Evolutionary conservation across 2,797 vertebrate genomes (phyloP).

Genomic region (Crenichthys baileyi): DNA sequence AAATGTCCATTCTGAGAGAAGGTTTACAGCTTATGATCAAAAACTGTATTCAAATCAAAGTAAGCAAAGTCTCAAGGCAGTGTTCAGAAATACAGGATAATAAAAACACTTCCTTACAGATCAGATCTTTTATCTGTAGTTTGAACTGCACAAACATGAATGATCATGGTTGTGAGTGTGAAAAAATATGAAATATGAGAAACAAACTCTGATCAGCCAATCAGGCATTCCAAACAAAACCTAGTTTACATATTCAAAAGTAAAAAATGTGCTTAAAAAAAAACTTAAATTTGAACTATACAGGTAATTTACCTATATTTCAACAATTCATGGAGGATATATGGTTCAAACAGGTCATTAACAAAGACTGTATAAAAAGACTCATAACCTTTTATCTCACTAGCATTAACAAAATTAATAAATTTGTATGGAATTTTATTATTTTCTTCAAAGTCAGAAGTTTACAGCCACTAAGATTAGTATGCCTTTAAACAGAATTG

Average conservation of each 20-base stretch:
- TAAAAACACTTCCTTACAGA: conserved; percentile 29
- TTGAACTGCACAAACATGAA: conserved; percentile 39
- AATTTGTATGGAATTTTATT: too few species aligned
- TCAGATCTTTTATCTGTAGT: conserved; percentile 31
- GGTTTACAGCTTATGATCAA: conserved; percentile 41
- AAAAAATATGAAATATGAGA: conserved; percentile 38
- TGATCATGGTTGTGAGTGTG: conserved; percentile 38
- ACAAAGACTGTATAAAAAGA: neutral
- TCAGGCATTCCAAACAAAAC: conserved; percentile 16
- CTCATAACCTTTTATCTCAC: neutral
- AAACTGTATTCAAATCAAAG: conserved; percentile 65
- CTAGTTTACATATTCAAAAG: conserved; percentile 5
- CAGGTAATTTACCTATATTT: conserved; percentile 5
- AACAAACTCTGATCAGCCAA: conserved; percentile 35
- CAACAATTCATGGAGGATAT: conserved; percentile 3
- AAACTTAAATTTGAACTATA: conserved; percentile 10
- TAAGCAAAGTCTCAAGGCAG: conserved; percentile 22
- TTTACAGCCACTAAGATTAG: neutral
- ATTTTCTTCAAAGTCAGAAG: too few species aligned
- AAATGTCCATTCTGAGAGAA: conserved; percentile 26
- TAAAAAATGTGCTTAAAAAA: conserved; percentile 14
- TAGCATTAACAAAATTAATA: too few species aligned
- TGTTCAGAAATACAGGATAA: conserved; percentile 30
- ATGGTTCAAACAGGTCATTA: conserved; percentile 13
- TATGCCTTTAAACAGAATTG: neutral